These are phyloP conservation scores for Carduelis carduelis DNA, from an alignment of 2,797 vertebrate genomes.

Conservation along the genomic window DNA sequence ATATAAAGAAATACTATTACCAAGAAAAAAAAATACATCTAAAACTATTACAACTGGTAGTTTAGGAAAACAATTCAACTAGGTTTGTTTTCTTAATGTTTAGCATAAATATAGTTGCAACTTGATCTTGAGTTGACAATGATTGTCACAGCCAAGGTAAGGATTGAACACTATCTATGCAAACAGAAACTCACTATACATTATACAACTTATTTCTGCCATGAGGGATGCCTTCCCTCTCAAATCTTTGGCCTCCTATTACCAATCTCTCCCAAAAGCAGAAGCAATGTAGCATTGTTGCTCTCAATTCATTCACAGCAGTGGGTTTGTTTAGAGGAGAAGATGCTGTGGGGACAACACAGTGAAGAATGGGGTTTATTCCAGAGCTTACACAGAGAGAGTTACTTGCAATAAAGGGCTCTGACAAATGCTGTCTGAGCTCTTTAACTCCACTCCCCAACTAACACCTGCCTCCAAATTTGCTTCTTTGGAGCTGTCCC, in stretches of 20 bases:
- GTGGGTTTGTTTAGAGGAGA: neutral
- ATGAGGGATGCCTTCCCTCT: constrained; percentile 64
- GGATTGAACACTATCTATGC: constrained; percentile 68
- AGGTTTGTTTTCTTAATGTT: constrained; percentile 71
- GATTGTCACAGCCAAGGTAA: constrained; percentile 78
- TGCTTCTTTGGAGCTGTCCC: neutral
- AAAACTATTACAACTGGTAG: constrained; percentile 62
- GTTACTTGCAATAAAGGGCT: neutral
- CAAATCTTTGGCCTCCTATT: constrained; percentile 77
- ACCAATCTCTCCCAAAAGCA: constrained; percentile 23
- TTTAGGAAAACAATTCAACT: constrained; percentile 65
- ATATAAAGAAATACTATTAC: constrained; percentile 48
- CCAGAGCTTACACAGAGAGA: neutral
- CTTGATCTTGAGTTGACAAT: constrained; percentile 77
- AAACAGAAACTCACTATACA: constrained; percentile 67
- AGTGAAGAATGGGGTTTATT: neutral
- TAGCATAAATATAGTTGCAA: constrained; percentile 82
- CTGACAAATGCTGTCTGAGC: neutral
- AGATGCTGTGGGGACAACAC: neutral
- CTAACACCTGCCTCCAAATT: neutral
- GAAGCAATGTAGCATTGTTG: constrained; percentile 14
- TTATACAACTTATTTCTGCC: constrained; percentile 65
- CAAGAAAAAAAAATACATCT: constrained; percentile 54
- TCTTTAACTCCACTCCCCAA: neutral
- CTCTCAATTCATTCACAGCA: constrained; percentile 36